These are phyloP conservation scores for Embiotoca jacksoni DNA, from an alignment of 2,113 vertebrate genomes.

Conservation along the genomic window DNA sequence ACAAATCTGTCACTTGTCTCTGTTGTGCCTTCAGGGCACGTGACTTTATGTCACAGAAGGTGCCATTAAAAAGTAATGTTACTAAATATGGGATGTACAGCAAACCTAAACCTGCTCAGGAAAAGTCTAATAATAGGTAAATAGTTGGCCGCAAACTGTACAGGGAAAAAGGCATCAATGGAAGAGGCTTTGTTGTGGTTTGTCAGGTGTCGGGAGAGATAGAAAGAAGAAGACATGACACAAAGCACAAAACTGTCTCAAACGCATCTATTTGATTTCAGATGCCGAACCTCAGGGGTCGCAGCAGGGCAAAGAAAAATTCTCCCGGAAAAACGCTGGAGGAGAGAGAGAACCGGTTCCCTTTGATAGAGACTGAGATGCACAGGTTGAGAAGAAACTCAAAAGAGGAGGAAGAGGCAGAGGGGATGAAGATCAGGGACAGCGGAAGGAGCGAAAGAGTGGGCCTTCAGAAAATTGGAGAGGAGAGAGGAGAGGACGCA, in stretches of 20 bases:
- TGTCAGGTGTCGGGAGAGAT: slow-evolving; percentile 79
- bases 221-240: slow-evolving; percentile 53
- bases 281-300: slow-evolving; percentile 82
- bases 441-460: slow-evolving; percentile 45
- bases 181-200: slow-evolving; percentile 74
- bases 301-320: slow-evolving; percentile 79
- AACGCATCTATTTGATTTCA: slow-evolving; percentile 73
- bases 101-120: slow-evolving; percentile 50
- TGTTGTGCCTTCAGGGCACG: slow-evolving; percentile 53
- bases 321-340: slow-evolving; percentile 53
- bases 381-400: slow-evolving; percentile 58
- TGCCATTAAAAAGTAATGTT: slow-evolving; percentile 58
- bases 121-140: slow-evolving; percentile 75
- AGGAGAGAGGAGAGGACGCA: slow-evolving; percentile 35
- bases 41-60: slow-evolving; percentile 61
- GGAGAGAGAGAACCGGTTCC: slow-evolving; percentile 65
- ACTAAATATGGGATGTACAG: slow-evolving; percentile 76
- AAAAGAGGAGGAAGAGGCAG: slow-evolving; percentile 53
- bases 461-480: slow-evolving; percentile 27
- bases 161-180: slow-evolving; percentile 69
- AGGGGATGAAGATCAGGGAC: slow-evolving; percentile 43
- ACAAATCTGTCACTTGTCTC: slow-evolving; percentile 70
- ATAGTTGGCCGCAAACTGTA: slow-evolving; percentile 55
- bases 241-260: slow-evolving; percentile 59
- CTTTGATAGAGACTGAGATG: slow-evolving; percentile 73